Evolutionary conservation across 2,797 vertebrate species (phyloP).

Genomic region (Nyctibius grandis): DNA sequence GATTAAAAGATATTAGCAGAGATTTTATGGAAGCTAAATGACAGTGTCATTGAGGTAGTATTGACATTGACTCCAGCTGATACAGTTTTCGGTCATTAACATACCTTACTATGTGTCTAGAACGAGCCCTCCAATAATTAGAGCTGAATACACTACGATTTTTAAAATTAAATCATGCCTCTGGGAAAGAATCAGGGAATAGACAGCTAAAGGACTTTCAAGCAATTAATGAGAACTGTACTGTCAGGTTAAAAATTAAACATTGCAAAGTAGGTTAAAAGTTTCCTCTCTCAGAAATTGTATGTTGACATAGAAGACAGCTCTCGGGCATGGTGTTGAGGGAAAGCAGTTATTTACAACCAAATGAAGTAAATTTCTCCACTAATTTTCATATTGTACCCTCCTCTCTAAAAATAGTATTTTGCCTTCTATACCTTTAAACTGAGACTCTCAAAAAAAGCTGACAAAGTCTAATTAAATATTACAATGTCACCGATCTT

Average conservation of each 20-base stretch:
- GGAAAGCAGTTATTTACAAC: not conserved
- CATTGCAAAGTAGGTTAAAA: constrained; percentile 74
- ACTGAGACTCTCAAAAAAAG: not conserved
- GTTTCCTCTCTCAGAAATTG: constrained; percentile 48
- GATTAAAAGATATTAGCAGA: constrained; percentile 41
- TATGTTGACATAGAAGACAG: constrained; percentile 37
- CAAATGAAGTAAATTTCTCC: not conserved
- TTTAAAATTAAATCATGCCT: constrained; percentile 79
- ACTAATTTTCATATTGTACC: not conserved
- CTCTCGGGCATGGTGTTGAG: not conserved
- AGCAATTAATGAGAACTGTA: constrained; percentile 72
- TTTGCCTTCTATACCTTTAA: not conserved
- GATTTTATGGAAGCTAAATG: constrained; percentile 28
- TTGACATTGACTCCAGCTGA: constrained; percentile 60
- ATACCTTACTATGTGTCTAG: constrained; percentile 65
- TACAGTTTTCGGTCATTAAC: constrained; percentile 65
- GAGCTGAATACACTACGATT: constrained; percentile 66
- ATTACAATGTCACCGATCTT: not conserved
- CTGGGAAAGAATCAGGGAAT: constrained; percentile 72
- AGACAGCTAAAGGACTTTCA: constrained; percentile 74
- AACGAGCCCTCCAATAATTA: constrained; percentile 73
- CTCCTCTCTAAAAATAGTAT: not conserved
- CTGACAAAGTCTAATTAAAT: not conserved
- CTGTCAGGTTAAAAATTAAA: constrained; percentile 73
- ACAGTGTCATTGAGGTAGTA: constrained; percentile 27